A percentile compares a stretch with the other conserved stretches of the same genome.
Evolutionary conservation across 2,113 vertebrate species (phyloP).

Genomic region (Shinisaurus crocodilurus): DNA sequence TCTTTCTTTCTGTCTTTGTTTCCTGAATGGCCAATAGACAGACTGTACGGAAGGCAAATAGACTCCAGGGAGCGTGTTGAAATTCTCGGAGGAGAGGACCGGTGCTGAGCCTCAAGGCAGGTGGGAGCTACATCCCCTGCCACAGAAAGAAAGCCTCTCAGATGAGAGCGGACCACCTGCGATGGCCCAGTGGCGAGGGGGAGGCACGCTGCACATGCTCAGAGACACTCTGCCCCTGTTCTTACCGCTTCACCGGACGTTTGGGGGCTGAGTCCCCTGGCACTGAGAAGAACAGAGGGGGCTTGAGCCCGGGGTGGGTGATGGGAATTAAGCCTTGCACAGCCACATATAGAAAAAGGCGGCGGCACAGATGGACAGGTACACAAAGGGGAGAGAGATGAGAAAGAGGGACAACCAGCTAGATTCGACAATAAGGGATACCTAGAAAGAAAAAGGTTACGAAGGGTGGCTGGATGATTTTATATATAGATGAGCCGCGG

Average conservation of each 20-base stretch:
- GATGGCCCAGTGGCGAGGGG: too few species aligned
- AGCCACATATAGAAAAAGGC: not conserved
- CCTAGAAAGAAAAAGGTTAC: not conserved
- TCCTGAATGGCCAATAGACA: not conserved
- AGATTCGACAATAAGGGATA: not conserved
- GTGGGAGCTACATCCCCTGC: not conserved
- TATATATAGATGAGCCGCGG: not conserved
- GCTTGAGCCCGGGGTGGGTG: too few species aligned
- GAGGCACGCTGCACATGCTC: conserved; percentile 1
- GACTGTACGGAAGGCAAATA: not conserved
- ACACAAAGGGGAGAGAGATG: not conserved
- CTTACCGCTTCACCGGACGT: not conserved
- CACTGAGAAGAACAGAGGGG: not conserved
- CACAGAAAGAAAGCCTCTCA: not conserved
- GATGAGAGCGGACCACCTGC: not conserved
- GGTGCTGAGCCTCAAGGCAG: not conserved
- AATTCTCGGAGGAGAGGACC: not conserved
- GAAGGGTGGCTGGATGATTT: not conserved
- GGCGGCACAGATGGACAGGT: not conserved
- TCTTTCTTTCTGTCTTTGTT: not conserved
- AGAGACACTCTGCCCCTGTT: not conserved
- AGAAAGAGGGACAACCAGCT: not conserved
- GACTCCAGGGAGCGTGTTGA: not conserved
- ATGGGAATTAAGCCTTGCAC: not conserved
- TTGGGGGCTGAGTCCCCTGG: not conserved